phyloP scores from a whole-genome alignment of 53 echinoderm and acorn worm genomes.

The Mesocentrotus franciscanus region DNA sequence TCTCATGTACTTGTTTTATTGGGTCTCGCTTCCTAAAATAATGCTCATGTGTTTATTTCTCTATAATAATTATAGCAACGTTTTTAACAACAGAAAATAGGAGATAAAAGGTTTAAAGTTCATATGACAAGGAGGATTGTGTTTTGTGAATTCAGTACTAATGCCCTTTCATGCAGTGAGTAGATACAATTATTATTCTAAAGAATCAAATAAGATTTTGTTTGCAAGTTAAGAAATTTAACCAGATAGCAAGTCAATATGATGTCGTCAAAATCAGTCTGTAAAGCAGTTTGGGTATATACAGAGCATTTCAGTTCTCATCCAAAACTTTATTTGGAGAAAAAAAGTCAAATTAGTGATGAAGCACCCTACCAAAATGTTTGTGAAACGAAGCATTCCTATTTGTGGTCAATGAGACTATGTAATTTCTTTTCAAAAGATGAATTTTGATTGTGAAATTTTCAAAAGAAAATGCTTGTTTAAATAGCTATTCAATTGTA shows the following conservation, averaged over 20 bases:
- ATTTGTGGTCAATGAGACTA: not conserved
- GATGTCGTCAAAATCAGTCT: not conserved
- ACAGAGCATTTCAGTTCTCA: not conserved
- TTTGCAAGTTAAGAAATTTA: not conserved
- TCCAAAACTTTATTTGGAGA: not conserved
- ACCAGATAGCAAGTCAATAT: not conserved
- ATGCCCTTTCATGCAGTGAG: not conserved
- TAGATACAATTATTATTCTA: not conserved
- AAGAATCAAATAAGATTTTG: not conserved
- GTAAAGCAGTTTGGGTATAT: not conserved
- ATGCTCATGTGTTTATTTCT: not conserved
- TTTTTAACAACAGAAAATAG: not conserved
- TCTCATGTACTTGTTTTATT: not conserved
- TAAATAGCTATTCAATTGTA: not conserved
- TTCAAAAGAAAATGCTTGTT: not conserved
- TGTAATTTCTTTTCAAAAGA: not conserved
- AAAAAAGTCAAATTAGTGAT: not conserved
- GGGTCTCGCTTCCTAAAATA: not conserved
- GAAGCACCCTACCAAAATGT: not conserved
- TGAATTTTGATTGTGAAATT: not conserved
- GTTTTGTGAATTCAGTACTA: conserved; percentile 34
- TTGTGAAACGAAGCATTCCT: not conserved
- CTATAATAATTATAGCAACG: not conserved
- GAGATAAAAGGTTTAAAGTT: not conserved
- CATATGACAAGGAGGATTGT: not conserved